phyloP scores from a whole-genome alignment of 2,113 vertebrate genomes.

The Peromyscus californicus region DNA sequence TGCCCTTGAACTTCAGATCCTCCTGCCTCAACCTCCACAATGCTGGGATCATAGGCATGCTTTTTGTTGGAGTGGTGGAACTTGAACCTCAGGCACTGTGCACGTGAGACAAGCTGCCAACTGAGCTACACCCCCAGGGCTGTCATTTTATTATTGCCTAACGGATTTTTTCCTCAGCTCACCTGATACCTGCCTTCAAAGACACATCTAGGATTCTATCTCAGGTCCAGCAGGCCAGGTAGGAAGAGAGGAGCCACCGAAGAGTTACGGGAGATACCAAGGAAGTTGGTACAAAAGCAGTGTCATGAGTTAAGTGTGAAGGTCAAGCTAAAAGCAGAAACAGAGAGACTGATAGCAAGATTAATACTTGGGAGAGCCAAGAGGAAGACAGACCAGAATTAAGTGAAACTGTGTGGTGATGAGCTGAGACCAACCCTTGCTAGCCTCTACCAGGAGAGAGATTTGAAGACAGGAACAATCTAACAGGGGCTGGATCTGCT shows the following conservation, averaged over 20 bases:
- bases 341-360: constrained; percentile 37
- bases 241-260: not conserved
- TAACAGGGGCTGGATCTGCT: not conserved
- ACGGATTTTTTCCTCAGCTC: not conserved
- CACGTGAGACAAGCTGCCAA: not conserved
- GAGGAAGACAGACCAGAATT: not conserved
- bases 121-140: not conserved
- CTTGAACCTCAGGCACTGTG: not conserved
- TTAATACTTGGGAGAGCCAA: constrained; percentile 21
- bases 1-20: not conserved
- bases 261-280: not conserved
- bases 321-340: constrained; percentile 33
- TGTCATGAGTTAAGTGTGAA: constrained; percentile 9
- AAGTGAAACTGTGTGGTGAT: constrained; percentile 48
- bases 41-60: too few species aligned
- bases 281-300: not conserved
- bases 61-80: not conserved
- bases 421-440: constrained; percentile 57
- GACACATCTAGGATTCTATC: constrained; percentile 11
- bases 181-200: constrained; percentile 14
- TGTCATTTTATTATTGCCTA: constrained; percentile 38
- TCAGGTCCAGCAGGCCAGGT: not conserved
- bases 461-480: constrained; percentile 25
- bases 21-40: not conserved
- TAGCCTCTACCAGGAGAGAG: constrained; percentile 45